Evolutionary conservation across 2,888 invertebrate species (phyloP).

Genomic region (Archips crataeganus): DNA sequence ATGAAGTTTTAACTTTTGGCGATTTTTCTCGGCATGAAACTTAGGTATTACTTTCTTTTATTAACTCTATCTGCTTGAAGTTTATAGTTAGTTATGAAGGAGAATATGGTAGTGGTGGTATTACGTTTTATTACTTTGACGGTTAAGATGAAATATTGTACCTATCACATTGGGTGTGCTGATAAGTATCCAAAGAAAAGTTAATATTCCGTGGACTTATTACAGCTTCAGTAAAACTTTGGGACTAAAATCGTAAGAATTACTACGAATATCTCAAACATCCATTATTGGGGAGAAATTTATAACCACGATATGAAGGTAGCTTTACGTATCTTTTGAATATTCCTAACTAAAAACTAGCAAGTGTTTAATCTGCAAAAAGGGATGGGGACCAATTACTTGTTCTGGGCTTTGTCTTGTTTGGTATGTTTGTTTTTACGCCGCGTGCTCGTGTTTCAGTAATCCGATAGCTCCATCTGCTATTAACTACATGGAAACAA

Average conservation of each 20-base stretch:
- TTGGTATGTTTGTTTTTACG: constrained; percentile 14
- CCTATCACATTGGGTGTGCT: not conserved
- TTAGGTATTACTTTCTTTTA: constrained; percentile 15
- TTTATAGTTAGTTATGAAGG: not conserved
- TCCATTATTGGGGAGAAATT: not conserved
- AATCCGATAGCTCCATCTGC: constrained; percentile 9
- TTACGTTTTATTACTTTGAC: not conserved
- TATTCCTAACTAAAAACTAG: constrained; percentile 7
- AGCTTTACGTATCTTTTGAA: not conserved
- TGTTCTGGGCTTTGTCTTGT: not conserved
- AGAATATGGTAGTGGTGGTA: not conserved
- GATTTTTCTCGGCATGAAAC: constrained; percentile 12
- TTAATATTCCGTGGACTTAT: not conserved
- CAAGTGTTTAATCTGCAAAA: constrained; percentile 6
- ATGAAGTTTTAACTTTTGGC: constrained; percentile 22
- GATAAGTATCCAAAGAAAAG: not conserved
- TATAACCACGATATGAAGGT: too few relatives aligned
- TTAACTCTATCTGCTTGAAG: constrained; percentile 6
- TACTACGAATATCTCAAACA: not conserved
- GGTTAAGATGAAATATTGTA: not conserved
- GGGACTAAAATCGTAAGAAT: not conserved
- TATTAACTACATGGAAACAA: constrained; percentile 10
- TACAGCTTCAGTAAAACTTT: not conserved
- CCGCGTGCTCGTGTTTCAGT: constrained; percentile 14
- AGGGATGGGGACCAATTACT: constrained; percentile 10